These are phyloP conservation scores for Mormyrus lacerda DNA, from an alignment of 2,113 vertebrate species.

Conservation along the genomic window DNA sequence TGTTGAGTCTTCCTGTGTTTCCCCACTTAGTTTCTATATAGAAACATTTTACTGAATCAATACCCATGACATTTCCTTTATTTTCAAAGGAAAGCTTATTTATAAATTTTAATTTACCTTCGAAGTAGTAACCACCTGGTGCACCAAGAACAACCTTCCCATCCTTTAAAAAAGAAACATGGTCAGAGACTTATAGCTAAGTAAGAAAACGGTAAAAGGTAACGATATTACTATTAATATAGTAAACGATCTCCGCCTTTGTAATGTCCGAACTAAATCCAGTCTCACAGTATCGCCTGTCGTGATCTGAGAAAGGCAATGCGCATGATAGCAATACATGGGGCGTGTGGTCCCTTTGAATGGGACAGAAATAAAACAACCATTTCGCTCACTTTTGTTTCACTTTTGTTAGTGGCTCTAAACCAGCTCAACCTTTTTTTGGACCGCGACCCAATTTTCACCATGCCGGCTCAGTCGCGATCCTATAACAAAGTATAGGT, in stretches of 20 bases:
- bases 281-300: conserved; percentile 67
- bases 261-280: conserved; percentile 67
- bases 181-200: not conserved
- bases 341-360: not conserved
- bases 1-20: not conserved
- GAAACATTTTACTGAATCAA: not conserved
- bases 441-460: no score
- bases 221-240: not conserved
- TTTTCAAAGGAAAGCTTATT: not conserved
- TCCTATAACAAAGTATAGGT: no score
- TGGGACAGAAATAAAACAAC: not conserved
- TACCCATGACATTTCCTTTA: not conserved
- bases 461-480: no score
- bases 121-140: conserved; percentile 68
- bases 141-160: conserved; percentile 66
- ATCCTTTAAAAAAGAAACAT: conserved; percentile 44
- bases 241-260: conserved; percentile 36
- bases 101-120: conserved; percentile 50
- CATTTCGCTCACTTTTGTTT: not conserved
- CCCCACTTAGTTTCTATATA: not conserved
- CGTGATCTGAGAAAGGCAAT: conserved; percentile 34
- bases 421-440: not conserved
- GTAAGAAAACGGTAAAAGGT: not conserved
- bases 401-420: no score
- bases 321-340: not conserved